Evolutionary conservation across 2,888 invertebrate species (phyloP), one percentile per base, ranked within the genome.

Genomic region (Fabriciana adippe): DNA sequence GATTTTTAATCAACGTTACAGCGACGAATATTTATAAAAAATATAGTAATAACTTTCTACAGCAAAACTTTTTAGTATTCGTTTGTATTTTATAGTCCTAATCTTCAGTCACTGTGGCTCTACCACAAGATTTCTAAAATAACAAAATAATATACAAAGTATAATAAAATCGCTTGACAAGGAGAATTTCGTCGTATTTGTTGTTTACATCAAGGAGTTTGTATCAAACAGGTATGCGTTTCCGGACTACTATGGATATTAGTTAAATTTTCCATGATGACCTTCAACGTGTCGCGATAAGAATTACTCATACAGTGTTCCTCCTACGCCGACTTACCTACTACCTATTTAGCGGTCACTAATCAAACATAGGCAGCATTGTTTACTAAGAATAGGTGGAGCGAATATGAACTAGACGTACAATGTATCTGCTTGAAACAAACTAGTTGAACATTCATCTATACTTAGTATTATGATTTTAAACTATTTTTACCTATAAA

Each of bases 231-330:
- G 69, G 68, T 71, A 71, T 60, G 50, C 64, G 67, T 74, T 74
- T 76, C 72, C 72, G 69, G 70, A 68, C 71, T 65, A 71, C 64
- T 69, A 70, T 71, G 69, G 72, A 75, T 73, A 41, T 41, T 41
- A 41, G 73, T 72, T 81, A 84, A 85, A 83, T 85, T 87, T 87
- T 84, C 86, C 85, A 79, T 75, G 72, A 72, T 74, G 81, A 81
- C 88, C 85, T 86, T 87, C 83, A 79, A 76, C 74, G 68, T 76
- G 72, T 77, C 73, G 75, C 81, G 87, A 88, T 86, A 87, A 86
- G 77, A 76, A 83, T 85, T 86, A 86, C 81, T 87, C 86, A 84
- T 81, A 72, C 73, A 70, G 73, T 73, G 74, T 77, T 79, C 80
- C 76, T 80, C 82, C 81, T 76, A 85, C 83, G 75, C 75, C 71